These are phyloP conservation scores for Limulus polyphemus DNA, from an alignment of 2,888 invertebrate genomes.

Conservation along the genomic window DNA sequence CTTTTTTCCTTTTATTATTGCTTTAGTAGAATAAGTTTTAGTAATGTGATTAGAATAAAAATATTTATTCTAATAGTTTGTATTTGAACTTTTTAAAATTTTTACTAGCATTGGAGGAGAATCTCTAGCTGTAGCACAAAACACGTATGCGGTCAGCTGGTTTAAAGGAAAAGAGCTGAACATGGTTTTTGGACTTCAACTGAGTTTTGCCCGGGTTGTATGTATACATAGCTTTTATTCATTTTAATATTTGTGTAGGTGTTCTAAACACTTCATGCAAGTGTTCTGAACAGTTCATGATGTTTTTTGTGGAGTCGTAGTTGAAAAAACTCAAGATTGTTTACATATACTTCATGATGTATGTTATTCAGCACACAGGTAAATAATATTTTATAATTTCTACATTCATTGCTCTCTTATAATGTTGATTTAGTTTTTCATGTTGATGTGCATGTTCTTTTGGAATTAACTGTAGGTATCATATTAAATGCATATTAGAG, in stretches of 20 bases:
- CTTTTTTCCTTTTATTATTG: conserved; percentile 1
- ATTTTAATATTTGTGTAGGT: not conserved
- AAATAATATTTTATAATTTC: no score
- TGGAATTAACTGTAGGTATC: no score
- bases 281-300: not conserved
- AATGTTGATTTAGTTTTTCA: no score
- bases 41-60: not conserved
- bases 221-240: conserved; percentile 24
- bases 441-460: no score
- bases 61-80: conserved; percentile 6
- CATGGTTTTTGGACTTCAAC: conserved; percentile 92
- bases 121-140: conserved; percentile 89
- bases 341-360: no score
- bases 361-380: no score
- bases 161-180: conserved; percentile 94
- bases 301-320: no score
- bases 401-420: no score
- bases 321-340: no score
- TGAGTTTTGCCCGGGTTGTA: conserved; percentile 78
- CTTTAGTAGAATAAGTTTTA: conserved; percentile 3
- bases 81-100: conserved; percentile 5
- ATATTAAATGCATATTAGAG: no score
- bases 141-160: conserved; percentile 94
- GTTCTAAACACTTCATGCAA: not conserved
- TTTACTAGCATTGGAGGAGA: conserved; percentile 73